A percentile compares a stretch with the other conserved stretches of the same genome.
Conservation (phyloP, 2,888 invertebrate genomes). For the Strigamia maritima region DNA sequence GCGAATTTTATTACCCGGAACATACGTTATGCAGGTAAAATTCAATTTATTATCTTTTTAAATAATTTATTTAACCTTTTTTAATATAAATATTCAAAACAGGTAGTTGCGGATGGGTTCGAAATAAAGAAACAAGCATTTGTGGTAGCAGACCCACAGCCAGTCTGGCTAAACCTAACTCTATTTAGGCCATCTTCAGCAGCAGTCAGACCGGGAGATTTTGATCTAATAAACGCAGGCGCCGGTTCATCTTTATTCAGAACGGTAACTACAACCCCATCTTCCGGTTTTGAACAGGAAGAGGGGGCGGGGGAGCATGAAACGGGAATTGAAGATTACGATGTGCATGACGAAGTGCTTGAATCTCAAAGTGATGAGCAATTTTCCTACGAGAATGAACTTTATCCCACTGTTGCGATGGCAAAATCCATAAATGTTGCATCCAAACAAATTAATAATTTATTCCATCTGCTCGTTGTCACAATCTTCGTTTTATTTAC, state of each 20-base stretch:
- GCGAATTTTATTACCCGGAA: constrained; percentile 83
- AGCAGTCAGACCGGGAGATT: background rate
- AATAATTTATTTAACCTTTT: background rate
- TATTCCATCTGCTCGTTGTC: background rate
- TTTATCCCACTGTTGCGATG: background rate
- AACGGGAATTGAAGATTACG: background rate
- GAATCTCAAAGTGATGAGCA: background rate
- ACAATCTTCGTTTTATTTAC: background rate
- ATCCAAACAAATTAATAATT: background rate
- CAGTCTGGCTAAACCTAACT: constrained; percentile 78
- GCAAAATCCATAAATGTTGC: background rate
- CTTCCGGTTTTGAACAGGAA: background rate
- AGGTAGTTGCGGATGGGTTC: constrained; percentile 82
- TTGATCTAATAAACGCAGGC: background rate
- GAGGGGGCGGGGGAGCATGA: background rate
- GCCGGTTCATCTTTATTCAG: background rate
- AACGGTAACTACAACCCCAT: constrained; percentile 5
- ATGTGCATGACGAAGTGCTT: background rate
- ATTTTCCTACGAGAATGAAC: background rate
- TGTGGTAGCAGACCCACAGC: constrained; percentile 78
- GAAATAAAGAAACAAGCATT: constrained; percentile 80
- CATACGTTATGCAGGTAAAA: constrained; percentile 58
- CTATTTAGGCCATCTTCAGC: constrained; percentile 72
- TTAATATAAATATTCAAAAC: constrained; percentile 35
- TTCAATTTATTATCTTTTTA: background rate